Evolutionary conservation across 2,888 invertebrate genomes (phyloP).

Genomic region (Yponomeuta sedellus): DNA sequence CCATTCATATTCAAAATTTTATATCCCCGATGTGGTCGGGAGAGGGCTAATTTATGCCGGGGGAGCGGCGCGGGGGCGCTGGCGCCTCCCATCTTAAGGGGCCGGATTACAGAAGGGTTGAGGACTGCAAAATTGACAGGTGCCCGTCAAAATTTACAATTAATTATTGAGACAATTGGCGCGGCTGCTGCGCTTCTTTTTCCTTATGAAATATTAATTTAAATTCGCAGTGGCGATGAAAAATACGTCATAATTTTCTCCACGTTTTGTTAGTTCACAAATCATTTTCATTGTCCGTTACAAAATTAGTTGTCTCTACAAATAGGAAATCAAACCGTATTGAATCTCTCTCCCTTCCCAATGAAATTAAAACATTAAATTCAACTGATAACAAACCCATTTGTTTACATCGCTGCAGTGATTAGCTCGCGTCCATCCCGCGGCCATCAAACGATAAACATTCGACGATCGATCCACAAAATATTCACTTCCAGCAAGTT

Average conservation of each 20-base stretch:
- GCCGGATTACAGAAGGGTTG: slow-evolving; percentile 71
- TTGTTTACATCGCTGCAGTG: slow-evolving; percentile 10
- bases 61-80: slow-evolving; percentile 65
- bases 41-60: slow-evolving; percentile 86
- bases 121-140: slow-evolving; percentile 72
- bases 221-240: not conserved
- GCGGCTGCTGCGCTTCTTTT: slow-evolving; percentile 32
- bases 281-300: not conserved
- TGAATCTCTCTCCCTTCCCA: not conserved
- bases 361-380: not conserved
- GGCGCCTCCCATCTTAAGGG: slow-evolving; percentile 67
- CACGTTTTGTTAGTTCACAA: not conserved
- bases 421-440: slow-evolving; percentile 12
- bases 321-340: no score
- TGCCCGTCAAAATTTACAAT: slow-evolving; percentile 76
- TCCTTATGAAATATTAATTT: slow-evolving; percentile 10
- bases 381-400: slow-evolving; percentile 6
- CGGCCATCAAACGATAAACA: slow-evolving; percentile 14
- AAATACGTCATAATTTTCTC: not conserved
- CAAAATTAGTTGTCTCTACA: no score
- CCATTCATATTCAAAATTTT: slow-evolving; percentile 94
- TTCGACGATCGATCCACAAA: not conserved
- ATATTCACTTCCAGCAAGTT: not conserved
- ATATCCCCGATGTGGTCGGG: slow-evolving; percentile 83
- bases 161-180: slow-evolving; percentile 70